Evolutionary conservation across 2,888 invertebrate species (phyloP), one percentile per base, ranked within the genome.

Genomic region (Cantharis lateralis): DNA sequence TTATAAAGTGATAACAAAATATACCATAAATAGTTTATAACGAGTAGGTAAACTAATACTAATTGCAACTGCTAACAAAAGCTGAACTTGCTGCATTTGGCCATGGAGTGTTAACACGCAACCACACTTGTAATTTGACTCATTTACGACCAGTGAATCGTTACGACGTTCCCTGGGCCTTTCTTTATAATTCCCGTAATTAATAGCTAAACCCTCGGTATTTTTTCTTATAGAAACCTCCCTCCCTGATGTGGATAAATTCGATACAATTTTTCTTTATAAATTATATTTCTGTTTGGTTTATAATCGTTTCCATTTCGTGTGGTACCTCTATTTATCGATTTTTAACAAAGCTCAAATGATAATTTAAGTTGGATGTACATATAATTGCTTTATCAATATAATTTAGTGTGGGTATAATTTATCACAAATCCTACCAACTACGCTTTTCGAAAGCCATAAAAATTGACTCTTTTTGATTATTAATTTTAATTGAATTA

Each of bases 71-170:
- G 78, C 81, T 74, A 81, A 81, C 79, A 81, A 81, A 79, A 80
- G 79, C 79, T 76, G 77, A 20, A 76, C 78, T 63, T 70, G 68
- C 20, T 78, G 74, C 75, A 74, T 61, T 74, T 78, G 78, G 79
- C 76, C 80, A 78, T 79, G 78, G 79, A 80, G 79, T 79, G 80
- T 79, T 75, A 81, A 78, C 81, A 81, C 81, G 81, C 81, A 80
- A 81, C 81, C 80, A 78, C 80, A 72, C 72, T 72, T 69, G 75
- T 75, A 76, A 77, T 78, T 79, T 79, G 72, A 73, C 73, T 76
- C 78, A 71, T 78, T 78, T 76, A 78, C 73, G 78, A 78, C 70
- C 76, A 78, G 78, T 61, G 78, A 78, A 78, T 70, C 78, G 72
- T 78, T 78, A 78, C 75, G 74, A 70, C 72, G 75, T 75, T 75